Evolutionary conservation across 2,797 vertebrate genomes (phyloP).

Genomic region (Sparus aurata): DNA sequence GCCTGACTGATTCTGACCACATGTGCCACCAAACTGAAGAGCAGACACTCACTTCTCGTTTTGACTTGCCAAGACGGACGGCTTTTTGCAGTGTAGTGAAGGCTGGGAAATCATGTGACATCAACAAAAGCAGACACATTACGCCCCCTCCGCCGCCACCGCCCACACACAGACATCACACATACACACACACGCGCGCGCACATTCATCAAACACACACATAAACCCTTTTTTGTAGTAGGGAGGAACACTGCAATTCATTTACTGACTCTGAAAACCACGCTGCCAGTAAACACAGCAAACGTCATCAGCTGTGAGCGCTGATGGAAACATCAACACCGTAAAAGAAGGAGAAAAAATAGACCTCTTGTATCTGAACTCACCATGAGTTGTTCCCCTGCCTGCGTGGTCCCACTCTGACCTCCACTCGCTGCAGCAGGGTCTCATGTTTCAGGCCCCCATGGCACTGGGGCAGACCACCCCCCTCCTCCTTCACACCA

Average conservation of each 20-base stretch:
- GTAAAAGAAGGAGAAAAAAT: slow-evolving; percentile 29
- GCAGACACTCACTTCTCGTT: slow-evolving; percentile 17
- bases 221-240: slow-evolving; percentile 57
- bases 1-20: slow-evolving; percentile 33
- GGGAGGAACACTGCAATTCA: slow-evolving; percentile 73
- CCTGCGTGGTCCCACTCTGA: slow-evolving; percentile 66
- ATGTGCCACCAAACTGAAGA: slow-evolving; percentile 24
- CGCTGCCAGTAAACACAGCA: slow-evolving; percentile 75
- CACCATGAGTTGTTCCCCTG: slow-evolving; percentile 81
- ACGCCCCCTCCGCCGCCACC: slow-evolving; percentile 48
- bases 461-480: slow-evolving; percentile 66
- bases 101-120: slow-evolving; percentile 82
- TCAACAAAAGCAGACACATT: slow-evolving; percentile 76
- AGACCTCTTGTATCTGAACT: slow-evolving; percentile 52
- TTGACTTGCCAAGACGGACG: slow-evolving; percentile 31
- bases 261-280: slow-evolving; percentile 74
- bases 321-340: slow-evolving; percentile 71
- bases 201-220: slow-evolving; percentile 69
- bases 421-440: slow-evolving; percentile 71
- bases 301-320: slow-evolving; percentile 65
- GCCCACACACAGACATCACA: slow-evolving; percentile 70
- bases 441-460: slow-evolving; percentile 79
- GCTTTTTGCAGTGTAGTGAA: slow-evolving; percentile 70
- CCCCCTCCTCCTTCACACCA: slow-evolving; percentile 79
- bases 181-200: slow-evolving; percentile 38